Conservation (phyloP, 2,888 invertebrate species). For the Plebejus argus region DNA sequence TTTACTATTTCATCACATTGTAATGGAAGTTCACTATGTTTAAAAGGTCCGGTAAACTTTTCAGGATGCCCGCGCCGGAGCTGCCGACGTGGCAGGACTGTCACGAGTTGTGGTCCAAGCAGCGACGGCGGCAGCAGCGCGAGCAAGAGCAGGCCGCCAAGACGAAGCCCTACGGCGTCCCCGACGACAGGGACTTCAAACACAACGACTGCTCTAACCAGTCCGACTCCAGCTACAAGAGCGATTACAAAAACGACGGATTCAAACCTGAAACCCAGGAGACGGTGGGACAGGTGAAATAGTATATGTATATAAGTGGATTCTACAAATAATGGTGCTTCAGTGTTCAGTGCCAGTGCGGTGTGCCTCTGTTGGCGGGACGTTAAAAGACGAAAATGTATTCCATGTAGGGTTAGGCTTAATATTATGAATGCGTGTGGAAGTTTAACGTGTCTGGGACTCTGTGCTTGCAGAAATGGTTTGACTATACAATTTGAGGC, state of each 20-base stretch:
- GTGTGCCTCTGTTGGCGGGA: not conserved
- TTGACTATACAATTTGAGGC: not conserved
- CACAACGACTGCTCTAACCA: conserved; percentile 51
- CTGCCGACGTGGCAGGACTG: conserved; percentile 99
- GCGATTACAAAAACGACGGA: conserved; percentile 58
- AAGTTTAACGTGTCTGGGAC: not conserved
- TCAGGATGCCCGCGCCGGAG: conserved; percentile 90
- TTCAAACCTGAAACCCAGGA: conserved; percentile 61
- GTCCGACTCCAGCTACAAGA: conserved; percentile 55
- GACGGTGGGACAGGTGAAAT: conserved; percentile 67
- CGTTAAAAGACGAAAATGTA: conserved; percentile 8
- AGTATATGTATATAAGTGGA: conserved; percentile 58
- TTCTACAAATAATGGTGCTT: conserved; percentile 54
- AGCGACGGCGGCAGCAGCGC: conserved; percentile 90
- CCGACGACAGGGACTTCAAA: conserved; percentile 52
- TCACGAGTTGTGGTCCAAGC: conserved; percentile 99
- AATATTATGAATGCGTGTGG: not conserved
- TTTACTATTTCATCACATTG: too few relatives aligned
- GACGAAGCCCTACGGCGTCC: conserved; percentile 47
- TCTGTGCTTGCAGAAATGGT: not conserved
- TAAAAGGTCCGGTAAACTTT: conserved; percentile 37
- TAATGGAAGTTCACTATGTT: not conserved
- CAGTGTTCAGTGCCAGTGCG: conserved; percentile 27
- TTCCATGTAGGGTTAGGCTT: conserved; percentile 1
- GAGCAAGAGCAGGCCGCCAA: conserved; percentile 83